Percentiles rank a stretch among this genome's conserved stretches.
Evolutionary conservation across 37 sponge, comb jelly and placozoan species (phyloP).

Genomic region (Ianthella basta): DNA sequence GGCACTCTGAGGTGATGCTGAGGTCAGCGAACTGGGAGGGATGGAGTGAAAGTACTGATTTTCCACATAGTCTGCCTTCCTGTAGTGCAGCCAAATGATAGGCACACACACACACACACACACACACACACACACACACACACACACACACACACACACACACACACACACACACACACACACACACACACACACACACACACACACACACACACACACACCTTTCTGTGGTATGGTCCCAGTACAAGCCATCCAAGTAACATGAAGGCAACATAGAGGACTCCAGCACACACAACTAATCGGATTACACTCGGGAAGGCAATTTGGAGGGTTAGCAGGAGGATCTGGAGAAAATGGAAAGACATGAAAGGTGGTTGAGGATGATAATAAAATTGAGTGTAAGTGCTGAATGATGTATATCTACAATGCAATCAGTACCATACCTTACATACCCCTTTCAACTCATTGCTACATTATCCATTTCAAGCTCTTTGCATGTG

Average conservation of each 20-base stretch:
- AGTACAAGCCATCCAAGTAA: constrained; percentile 89
- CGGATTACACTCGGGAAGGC: constrained; percentile 81
- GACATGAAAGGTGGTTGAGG: too few relatives aligned
- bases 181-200: constrained; percentile 30
- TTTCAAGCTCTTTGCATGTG: too few relatives aligned
- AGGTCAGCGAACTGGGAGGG: constrained; percentile 72
- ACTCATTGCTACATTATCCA: too few relatives aligned
- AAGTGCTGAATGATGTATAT: too few relatives aligned
- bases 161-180: constrained; percentile 27
- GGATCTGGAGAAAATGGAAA: not conserved
- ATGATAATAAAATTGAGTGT: too few relatives aligned
- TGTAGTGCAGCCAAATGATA: too few relatives aligned
- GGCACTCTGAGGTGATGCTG: constrained; percentile 81
- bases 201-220: constrained; percentile 42
- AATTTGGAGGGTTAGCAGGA: constrained; percentile 37
- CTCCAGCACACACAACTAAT: constrained; percentile 79
- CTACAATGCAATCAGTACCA: too few relatives aligned
- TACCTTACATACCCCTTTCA: too few relatives aligned
- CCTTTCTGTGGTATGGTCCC: constrained; percentile 92
- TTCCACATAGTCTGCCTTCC: too few relatives aligned
- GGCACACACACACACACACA: not conserved
- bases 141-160: constrained; percentile 34
- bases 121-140: too few relatives aligned
- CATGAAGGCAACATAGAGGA: constrained; percentile 88
- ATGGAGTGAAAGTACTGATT: not conserved